phyloP scores from a whole-genome alignment of 1,140 invertebrate genomes.

The Procambarus virginalis region DNA sequence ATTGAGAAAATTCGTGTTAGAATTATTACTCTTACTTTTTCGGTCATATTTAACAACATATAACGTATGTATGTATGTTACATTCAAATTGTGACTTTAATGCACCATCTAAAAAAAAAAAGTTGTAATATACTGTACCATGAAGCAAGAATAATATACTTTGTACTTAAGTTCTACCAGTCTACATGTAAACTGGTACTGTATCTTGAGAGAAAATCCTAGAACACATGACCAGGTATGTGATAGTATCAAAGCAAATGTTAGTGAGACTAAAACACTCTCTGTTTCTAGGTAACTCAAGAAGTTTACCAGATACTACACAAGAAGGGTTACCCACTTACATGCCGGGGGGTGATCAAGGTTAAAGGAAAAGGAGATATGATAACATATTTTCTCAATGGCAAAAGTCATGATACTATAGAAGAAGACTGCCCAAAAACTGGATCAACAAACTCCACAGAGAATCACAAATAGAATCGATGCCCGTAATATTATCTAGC shows the following conservation, averaged over 20 bases:
- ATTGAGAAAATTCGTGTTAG: no score
- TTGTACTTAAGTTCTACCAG: no score
- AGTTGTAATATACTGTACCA: no score
- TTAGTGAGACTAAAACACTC: neutral
- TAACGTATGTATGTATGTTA: no score
- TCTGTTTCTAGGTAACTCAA: conserved; percentile 83
- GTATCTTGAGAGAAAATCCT: no score
- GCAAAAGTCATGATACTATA: conserved; percentile 71
- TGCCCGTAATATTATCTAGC: neutral
- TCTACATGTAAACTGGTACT: no score
- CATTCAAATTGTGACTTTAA: no score
- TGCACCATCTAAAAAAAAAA: no score
- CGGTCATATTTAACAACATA: no score
- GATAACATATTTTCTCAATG: conserved; percentile 92
- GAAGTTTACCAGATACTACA: conserved; percentile 88
- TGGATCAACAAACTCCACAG: neutral
- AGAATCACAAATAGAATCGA: neutral
- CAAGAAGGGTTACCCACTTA: conserved; percentile 83
- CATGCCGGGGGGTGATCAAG: conserved; percentile 87
- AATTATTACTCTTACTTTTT: no score
- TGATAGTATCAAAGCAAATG: neutral
- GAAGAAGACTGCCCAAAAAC: conserved; percentile 11
- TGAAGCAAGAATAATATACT: no score
- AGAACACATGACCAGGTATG: neutral
- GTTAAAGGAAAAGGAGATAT: conserved; percentile 96